Percentiles rank a stretch among this genome's conserved stretches.
Conservation (phyloP, 1,140 invertebrate genomes). For the Rhizoglyphus robini region DNA sequence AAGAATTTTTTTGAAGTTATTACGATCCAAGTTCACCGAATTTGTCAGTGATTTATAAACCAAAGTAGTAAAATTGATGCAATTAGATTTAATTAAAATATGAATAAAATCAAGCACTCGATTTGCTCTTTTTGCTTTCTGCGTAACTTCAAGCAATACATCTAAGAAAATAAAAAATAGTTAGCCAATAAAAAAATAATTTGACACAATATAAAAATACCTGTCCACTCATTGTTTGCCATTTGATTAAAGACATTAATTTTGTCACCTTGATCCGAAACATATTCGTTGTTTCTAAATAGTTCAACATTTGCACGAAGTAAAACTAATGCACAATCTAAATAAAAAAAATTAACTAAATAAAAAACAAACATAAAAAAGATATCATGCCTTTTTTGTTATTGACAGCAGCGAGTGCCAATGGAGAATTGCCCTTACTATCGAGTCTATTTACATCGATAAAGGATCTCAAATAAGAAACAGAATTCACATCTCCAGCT, state of each 20-base stretch:
- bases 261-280: not conserved
- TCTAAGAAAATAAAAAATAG: not conserved
- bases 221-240: not conserved
- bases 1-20: not conserved
- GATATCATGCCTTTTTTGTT: constrained; percentile 33
- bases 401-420: constrained; percentile 37
- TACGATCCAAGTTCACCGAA: not conserved
- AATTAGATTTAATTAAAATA: not conserved
- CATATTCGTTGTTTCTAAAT: not conserved
- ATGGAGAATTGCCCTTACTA: constrained; percentile 37
- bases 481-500: constrained; percentile 39
- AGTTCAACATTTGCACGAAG: constrained; percentile 33
- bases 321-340: constrained; percentile 37
- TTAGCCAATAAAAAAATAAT: not conserved
- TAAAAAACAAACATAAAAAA: constrained; percentile 11
- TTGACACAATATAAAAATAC: not conserved
- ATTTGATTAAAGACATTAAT: constrained; percentile 22
- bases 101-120: not conserved
- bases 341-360: constrained; percentile 22
- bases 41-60: not conserved
- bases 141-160: not conserved
- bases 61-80: not conserved
- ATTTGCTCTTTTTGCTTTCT: not conserved
- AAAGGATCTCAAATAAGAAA: constrained; percentile 32
- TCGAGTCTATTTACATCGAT: constrained; percentile 34